phyloP scores from a whole-genome alignment of 2,888 invertebrate species.

The Gandaritis pyraliata region DNA sequence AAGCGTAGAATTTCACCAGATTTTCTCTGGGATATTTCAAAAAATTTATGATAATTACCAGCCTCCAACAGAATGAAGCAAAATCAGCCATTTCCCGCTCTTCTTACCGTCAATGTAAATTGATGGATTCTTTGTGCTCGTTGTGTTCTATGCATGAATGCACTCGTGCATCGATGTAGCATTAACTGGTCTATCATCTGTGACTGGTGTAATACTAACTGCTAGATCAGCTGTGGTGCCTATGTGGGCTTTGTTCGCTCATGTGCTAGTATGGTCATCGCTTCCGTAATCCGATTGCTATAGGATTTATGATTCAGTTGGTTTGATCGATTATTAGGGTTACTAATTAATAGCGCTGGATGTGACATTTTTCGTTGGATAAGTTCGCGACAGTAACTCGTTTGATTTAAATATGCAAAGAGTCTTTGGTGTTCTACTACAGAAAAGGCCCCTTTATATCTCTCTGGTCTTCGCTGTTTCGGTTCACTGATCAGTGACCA shows the following conservation, averaged over 20 bases:
- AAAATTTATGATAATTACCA: neutral
- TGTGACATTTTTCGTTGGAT: no score
- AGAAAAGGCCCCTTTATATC: no score
- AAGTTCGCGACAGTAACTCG: no score
- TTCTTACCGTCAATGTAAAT: slow-evolving; percentile 43
- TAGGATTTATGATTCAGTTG: slow-evolving; percentile 24
- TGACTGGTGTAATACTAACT: slow-evolving; percentile 11
- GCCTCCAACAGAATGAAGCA: slow-evolving; percentile 6
- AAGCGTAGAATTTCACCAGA: no score
- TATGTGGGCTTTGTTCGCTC: slow-evolving; percentile 34
- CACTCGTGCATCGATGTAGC: slow-evolving; percentile 29
- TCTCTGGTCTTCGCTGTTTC: no score
- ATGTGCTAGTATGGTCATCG: slow-evolving; percentile 32
- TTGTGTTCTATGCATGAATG: slow-evolving; percentile 42
- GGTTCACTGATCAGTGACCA: no score
- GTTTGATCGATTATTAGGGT: slow-evolving; percentile 11
- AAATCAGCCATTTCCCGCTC: slow-evolving; percentile 27
- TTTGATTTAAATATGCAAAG: no score
- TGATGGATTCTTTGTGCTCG: slow-evolving; percentile 48
- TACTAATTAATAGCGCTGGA: neutral
- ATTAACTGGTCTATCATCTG: slow-evolving; percentile 10
- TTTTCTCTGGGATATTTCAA: no score
- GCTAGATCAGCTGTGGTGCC: slow-evolving; percentile 15
- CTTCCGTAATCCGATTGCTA: slow-evolving; percentile 32
- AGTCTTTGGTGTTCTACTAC: no score